Evolutionary conservation across 2,113 vertebrate genomes (phyloP).

Genomic region (Probosciger aterrimus): DNA sequence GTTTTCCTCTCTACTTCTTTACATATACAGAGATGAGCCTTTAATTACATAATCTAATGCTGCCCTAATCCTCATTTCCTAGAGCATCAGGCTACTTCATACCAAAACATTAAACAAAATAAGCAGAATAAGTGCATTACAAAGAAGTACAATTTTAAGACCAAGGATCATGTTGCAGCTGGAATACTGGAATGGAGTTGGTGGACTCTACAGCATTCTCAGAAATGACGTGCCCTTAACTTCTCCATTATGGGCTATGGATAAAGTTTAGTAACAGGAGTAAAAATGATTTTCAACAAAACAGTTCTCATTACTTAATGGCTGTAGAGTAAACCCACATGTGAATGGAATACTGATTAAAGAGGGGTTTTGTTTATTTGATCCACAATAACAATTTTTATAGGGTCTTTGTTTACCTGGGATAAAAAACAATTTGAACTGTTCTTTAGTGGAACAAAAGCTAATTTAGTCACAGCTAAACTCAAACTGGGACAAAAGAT

Average conservation of each 20-base stretch:
- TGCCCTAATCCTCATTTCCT: not conserved
- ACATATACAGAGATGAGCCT: not conserved
- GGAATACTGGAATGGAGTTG: not conserved
- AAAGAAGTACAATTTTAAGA: not conserved
- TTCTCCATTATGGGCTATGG: not conserved
- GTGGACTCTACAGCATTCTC: not conserved
- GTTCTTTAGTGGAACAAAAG: not conserved
- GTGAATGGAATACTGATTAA: not conserved
- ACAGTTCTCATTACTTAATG: not conserved
- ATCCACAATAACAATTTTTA: not conserved
- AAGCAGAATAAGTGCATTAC: not conserved
- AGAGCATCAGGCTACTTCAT: not conserved
- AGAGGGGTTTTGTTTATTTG: not conserved
- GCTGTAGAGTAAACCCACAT: not conserved
- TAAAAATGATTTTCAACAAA: not conserved
- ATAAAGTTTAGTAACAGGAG: not conserved
- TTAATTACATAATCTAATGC: not conserved
- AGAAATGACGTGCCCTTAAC: not conserved
- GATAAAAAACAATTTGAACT: not conserved
- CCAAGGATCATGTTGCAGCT: not conserved
- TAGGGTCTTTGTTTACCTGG: not conserved
- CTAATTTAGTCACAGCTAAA: not conserved
- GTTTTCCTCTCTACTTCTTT: not conserved
- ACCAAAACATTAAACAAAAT: not conserved
- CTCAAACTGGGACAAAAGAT: not conserved